These are phyloP conservation scores for Eubasilissa regina DNA, from an alignment of 1,140 invertebrate genomes.

Conservation along the genomic window DNA sequence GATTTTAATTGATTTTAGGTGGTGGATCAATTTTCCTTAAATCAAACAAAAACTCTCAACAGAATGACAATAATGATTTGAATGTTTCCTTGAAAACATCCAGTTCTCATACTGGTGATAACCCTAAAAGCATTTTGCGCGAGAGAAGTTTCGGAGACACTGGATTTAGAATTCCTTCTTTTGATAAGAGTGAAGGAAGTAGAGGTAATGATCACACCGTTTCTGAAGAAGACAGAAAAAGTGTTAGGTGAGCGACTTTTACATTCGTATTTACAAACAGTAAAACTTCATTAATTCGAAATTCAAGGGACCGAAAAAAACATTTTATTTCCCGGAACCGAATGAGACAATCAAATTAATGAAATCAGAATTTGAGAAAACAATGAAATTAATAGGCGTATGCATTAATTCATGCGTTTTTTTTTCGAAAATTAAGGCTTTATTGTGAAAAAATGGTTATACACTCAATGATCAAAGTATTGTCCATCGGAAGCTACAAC, in stretches of 20 bases:
- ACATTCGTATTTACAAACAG: too few relatives aligned
- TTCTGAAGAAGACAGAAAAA: conserved; percentile 81
- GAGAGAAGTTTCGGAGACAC: conserved; percentile 76
- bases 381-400: too few relatives aligned
- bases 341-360: too few relatives aligned
- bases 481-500: too few relatives aligned
- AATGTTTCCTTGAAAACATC: conserved; percentile 18
- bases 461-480: too few relatives aligned
- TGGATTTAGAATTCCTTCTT: conserved; percentile 64
- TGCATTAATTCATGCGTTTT: too few relatives aligned
- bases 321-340: too few relatives aligned
- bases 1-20: conserved; percentile 63
- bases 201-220: conserved; percentile 61
- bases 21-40: conserved; percentile 82
- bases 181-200: conserved; percentile 62
- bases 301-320: too few relatives aligned
- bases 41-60: conserved; percentile 73
- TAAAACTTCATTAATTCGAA: too few relatives aligned
- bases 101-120: conserved; percentile 64
- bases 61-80: conserved; percentile 61
- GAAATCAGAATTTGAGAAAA: too few relatives aligned
- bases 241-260: conserved; percentile 66
- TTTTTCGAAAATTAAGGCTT: too few relatives aligned
- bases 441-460: too few relatives aligned
- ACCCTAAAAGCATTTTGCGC: conserved; percentile 80